Evolutionary conservation across 2,113 vertebrate genomes (phyloP), one percentile per base, ranked within the genome.

Genomic region (Natator depressus): DNA sequence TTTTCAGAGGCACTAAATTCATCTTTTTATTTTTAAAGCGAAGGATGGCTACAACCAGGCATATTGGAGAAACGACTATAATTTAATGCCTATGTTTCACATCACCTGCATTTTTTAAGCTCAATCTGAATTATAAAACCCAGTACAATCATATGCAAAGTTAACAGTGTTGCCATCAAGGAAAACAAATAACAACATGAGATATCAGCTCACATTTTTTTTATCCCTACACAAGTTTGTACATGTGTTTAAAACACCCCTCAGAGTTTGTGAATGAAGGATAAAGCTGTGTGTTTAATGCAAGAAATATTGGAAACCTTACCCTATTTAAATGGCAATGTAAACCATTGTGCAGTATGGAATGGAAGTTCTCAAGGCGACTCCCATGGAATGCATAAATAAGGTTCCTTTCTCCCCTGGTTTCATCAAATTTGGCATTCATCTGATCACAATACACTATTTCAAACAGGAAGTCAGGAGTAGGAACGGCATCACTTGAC

Each of bases 251-350:
- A 79, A 6, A 69, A 16, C 53, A 1, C 5, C 76, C 55, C 42
- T 38, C 24, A 78, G 54, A 84, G 10, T 76, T 46, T 82, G 12
- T 88, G 85, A 87, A 51, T 10, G 84, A 87, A 35, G 46, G 24
- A 47, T 35, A 76, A 89, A 81, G 80, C 10, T 0, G 10, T 24
- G 50, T 81, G 72, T 27, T 29, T 53, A 47, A 2, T 0, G 14
- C 42, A 50, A 62, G 14, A 8, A 24, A 78, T 16, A 24, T 5
- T 47, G 31, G 72, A 54, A 92, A 80, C 76, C 98, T 94, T 62
- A 99, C 99, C 99, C 99, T 99, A 98, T 99, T 99, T 79, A 99
- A 98, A 85, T 99, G 99, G 97, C 99, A 99, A 96, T 99, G 99
- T 65, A 99, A 98, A 92, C 99, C 99, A 0, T 99, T 99, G 98